Evolutionary conservation across 2,888 invertebrate genomes (phyloP), one percentile per base, ranked within the genome.

Genomic region (Volucella zonaria): DNA sequence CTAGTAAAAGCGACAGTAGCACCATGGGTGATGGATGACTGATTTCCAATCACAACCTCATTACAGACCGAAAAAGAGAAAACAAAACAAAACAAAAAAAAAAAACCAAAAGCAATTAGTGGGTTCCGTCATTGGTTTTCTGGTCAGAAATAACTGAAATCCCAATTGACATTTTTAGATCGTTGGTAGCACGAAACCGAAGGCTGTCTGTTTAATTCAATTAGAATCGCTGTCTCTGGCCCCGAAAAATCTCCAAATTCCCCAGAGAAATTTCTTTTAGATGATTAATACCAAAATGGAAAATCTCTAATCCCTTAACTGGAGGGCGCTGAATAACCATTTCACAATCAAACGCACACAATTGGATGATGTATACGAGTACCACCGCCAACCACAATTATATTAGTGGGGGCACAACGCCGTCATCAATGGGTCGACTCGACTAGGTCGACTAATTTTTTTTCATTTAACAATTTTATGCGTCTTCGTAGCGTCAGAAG

Each of bases 141-240:
- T 42, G 81, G 71, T 73, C 82, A 73, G 51, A 66, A 38, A 31
- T 40, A 45, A 78, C 58, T 40, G 51, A 82, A 78, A 70, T 68
- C 78, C 73, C 31, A 74, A 67, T 62, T 82, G 82, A 82, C 73
- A 73, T 73, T 67, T 82, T 45, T 51, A 77, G 82, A 62, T 78
- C 78, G 62, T 64, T 77, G 78, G 51, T 31, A 9, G 18, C 11
- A n/a, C 58, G 40, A 58, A 59, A 38, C 11, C n/a, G 3, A 15
- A 31, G 51, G 42, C 61, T 14, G 43, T 14, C n/a, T 74, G 68
- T 66, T 78, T 64, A 64, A 82, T 78, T 68, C 62, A 68, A 82
- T 82, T 82, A 56, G 66, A 77, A 67, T 38, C 56, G 58, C 43
- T 49, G 52, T 54, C 64, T 11, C 10, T n/a, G n/a, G 56, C 42